These are phyloP conservation scores for Onychomys arenicola DNA, from an alignment of 2,797 vertebrate species.

Conservation along the genomic window DNA sequence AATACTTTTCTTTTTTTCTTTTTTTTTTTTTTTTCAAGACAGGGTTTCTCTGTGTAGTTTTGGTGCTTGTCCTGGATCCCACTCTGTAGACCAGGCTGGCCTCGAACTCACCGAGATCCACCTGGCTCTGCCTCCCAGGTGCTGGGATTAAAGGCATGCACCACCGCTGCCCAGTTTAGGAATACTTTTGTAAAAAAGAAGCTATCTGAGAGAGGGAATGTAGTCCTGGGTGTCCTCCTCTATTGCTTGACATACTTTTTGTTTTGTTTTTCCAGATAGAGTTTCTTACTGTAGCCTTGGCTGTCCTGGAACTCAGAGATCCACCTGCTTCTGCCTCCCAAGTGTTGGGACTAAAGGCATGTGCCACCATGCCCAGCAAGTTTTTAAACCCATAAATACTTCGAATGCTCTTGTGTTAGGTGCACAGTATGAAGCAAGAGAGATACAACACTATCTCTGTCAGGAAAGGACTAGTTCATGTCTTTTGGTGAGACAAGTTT, in stretches of 20 bases:
- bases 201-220: background rate
- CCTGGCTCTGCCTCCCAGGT: too few relatives aligned
- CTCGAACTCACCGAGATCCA: too few relatives aligned
- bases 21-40: too few relatives aligned
- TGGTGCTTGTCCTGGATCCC: too few relatives aligned
- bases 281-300: background rate
- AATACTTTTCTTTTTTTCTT: background rate
- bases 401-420: background rate
- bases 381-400: background rate
- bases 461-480: constrained; percentile 10
- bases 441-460: background rate
- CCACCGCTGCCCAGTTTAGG: too few relatives aligned
- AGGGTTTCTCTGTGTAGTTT: too few relatives aligned
- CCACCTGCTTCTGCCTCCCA: background rate
- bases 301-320: background rate
- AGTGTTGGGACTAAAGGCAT: background rate
- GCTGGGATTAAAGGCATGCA: too few relatives aligned
- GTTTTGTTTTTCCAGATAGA: background rate
- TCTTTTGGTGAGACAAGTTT: background rate
- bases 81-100: too few relatives aligned
- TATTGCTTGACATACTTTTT: background rate
- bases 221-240: background rate
- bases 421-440: background rate
- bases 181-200: constrained; percentile 1
- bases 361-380: background rate